Conservation (phyloP, 2,113 vertebrate genomes). For the Cebus imitator region DNA sequence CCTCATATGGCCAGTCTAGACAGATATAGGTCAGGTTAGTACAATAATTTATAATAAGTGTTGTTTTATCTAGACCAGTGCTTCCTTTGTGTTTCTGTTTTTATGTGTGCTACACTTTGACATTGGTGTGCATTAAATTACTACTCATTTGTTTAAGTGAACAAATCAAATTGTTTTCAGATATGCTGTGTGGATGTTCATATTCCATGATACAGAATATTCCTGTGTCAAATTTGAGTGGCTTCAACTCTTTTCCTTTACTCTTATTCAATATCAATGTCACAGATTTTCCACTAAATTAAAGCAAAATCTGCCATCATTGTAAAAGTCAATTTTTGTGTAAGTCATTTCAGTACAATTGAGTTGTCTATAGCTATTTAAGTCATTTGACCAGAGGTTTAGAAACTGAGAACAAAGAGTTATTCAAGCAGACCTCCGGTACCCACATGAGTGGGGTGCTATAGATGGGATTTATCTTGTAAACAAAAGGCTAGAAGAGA, state of each 20-base stretch:
- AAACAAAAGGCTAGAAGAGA: neutral
- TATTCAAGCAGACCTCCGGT: neutral
- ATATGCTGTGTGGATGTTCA: neutral
- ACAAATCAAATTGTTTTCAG: conserved; percentile 44
- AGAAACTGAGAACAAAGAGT: neutral
- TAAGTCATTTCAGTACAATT: neutral
- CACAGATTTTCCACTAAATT: neutral
- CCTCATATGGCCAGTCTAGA: conserved; percentile 58
- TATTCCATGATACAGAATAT: neutral
- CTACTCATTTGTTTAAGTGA: conserved; percentile 72
- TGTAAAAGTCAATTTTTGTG: neutral
- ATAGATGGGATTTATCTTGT: neutral
- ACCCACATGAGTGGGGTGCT: neutral
- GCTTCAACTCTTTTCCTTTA: neutral
- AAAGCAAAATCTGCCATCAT: neutral
- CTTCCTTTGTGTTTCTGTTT: conserved; percentile 76
- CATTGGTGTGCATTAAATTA: conserved; percentile 75
- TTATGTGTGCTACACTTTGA: conserved; percentile 76
- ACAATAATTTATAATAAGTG: conserved; percentile 80
- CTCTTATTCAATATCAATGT: neutral
- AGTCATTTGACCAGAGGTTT: neutral
- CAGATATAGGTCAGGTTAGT: conserved; percentile 74
- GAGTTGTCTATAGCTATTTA: neutral
- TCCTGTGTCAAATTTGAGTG: neutral
- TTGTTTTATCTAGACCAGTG: conserved; percentile 79